Evolutionary conservation across 1,140 invertebrate genomes (phyloP).

Genomic region (Patella vulgata): DNA sequence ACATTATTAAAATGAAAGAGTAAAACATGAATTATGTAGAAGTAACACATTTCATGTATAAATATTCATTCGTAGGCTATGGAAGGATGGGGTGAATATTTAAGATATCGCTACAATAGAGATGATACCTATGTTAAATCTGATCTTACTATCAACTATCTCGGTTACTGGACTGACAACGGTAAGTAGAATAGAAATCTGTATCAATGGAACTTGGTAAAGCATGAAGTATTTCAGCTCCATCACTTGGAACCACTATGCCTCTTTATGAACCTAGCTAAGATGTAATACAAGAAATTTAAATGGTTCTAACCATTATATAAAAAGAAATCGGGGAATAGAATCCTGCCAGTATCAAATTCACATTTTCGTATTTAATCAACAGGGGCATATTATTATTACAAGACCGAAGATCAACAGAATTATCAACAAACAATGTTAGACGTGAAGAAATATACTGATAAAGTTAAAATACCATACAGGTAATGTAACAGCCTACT

Average conservation of each 20-base stretch:
- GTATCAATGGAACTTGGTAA: conserved; percentile 37
- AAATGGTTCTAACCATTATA: no score
- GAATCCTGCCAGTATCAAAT: no score
- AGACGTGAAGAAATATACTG: conserved; percentile 32
- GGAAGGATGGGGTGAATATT: conserved; percentile 40
- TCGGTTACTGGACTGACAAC: conserved; percentile 17
- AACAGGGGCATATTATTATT: conserved; percentile 57
- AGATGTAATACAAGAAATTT: background rate
- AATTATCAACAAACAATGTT: conserved; percentile 49
- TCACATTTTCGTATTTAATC: no score
- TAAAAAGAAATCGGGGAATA: no score
- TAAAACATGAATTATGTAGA: no score
- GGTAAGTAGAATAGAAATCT: conserved; percentile 23
- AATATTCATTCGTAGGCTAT: no score
- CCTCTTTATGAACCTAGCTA: no score
- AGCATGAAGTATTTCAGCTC: background rate
- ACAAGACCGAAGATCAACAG: conserved; percentile 42
- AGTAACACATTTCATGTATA: no score
- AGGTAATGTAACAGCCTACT: no score
- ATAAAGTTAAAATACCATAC: conserved; percentile 29
- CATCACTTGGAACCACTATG: background rate
- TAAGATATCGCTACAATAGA: conserved; percentile 35
- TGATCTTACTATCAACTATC: conserved; percentile 16
- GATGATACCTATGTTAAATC: conserved; percentile 5
- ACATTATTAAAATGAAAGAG: no score